phyloP scores from a whole-genome alignment of 2,888 invertebrate genomes.

The Busseola fusca region DNA sequence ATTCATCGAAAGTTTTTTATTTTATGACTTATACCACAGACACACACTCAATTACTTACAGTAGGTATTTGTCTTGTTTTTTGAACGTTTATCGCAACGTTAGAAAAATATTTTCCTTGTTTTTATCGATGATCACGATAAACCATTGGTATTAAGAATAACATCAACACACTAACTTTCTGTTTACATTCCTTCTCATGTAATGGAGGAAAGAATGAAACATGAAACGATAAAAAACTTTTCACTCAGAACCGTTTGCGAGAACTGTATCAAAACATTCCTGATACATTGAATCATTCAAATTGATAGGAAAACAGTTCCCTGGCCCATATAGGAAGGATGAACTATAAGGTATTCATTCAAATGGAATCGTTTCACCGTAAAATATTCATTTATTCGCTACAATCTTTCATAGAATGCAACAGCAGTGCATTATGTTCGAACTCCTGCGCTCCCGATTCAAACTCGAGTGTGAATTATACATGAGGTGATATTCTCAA shows the following conservation, averaged over 20 bases:
- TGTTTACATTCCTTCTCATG: slow-evolving; percentile 4
- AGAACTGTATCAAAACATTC: slow-evolving; percentile 26
- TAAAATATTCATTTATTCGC: slow-evolving; percentile 80
- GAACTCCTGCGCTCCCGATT: slow-evolving; percentile 73
- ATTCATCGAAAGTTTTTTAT: background rate
- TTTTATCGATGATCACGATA: slow-evolving; percentile 20
- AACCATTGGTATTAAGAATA: background rate
- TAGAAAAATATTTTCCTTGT: slow-evolving; percentile 2
- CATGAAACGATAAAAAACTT: slow-evolving; percentile 40
- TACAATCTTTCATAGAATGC: slow-evolving; percentile 73
- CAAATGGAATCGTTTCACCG: slow-evolving; percentile 48
- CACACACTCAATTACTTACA: too few relatives aligned
- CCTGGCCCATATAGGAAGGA: slow-evolving; percentile 2
- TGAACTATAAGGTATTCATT: slow-evolving; percentile 34
- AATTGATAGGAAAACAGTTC: slow-evolving; percentile 45
- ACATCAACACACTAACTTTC: slow-evolving; percentile 12
- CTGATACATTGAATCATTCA: slow-evolving; percentile 31
- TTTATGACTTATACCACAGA: background rate
- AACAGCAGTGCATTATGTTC: slow-evolving; percentile 76
- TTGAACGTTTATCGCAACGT: background rate
- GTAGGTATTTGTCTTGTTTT: background rate
- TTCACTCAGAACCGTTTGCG: slow-evolving; percentile 15
- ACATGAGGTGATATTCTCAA: slow-evolving; percentile 85
- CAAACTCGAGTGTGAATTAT: slow-evolving; percentile 82
- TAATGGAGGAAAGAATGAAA: background rate